Percentiles rank a stretch among this genome's conserved stretches.
Conservation (phyloP, 2,888 invertebrate genomes). For the Psococerastis gibbosa region DNA sequence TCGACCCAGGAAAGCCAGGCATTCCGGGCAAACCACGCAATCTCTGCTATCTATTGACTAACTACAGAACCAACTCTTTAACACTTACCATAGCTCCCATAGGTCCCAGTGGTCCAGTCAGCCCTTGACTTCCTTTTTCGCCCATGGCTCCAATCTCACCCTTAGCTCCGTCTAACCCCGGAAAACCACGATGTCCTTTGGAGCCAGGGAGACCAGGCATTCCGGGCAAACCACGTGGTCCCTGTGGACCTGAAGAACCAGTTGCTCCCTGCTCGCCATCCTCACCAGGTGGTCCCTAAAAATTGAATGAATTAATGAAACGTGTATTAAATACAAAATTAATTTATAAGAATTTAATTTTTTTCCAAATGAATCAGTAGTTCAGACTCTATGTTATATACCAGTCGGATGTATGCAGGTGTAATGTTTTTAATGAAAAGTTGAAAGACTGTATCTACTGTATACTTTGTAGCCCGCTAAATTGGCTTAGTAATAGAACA, state of each 20-base stretch:
- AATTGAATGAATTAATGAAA: not conserved
- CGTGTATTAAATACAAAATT: not conserved
- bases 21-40: conserved; percentile 51
- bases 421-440: too few species aligned
- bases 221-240: conserved; percentile 52
- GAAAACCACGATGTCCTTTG: conserved; percentile 67
- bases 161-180: conserved; percentile 60
- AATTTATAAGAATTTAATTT: too few species aligned
- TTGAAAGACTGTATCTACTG: too few species aligned
- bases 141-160: conserved; percentile 59
- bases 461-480: too few species aligned
- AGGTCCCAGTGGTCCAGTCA: conserved; percentile 46
- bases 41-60: too few species aligned
- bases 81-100: conserved; percentile 43
- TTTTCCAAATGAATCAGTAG: too few species aligned
- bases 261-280: conserved; percentile 61
- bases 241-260: conserved; percentile 50
- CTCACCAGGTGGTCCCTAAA: conserved; percentile 53
- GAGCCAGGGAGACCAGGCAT: conserved; percentile 62
- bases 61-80: too few species aligned
- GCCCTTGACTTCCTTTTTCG: conserved; percentile 53
- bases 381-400: too few species aligned
- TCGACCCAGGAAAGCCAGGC: conserved; percentile 62
- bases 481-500: too few species aligned
- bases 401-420: too few species aligned